Conservation (phyloP, 2,113 vertebrate genomes). For the Climacteris rufus region DNA sequence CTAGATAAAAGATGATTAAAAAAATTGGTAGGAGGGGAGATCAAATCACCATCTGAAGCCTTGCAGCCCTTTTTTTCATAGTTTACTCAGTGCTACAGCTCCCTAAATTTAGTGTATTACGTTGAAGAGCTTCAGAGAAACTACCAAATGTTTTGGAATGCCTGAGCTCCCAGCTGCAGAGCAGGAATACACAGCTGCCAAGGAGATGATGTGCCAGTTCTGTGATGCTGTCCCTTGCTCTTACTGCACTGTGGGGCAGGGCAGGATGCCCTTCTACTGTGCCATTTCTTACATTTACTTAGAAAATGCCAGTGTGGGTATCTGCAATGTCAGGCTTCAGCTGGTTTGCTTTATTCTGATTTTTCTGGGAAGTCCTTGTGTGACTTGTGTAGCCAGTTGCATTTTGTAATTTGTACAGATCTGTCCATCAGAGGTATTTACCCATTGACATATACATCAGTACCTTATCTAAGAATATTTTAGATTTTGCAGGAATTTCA, state of each 20-base stretch:
- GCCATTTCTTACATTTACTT: background rate
- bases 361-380: background rate
- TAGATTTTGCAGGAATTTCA: conserved; percentile 26
- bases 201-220: background rate
- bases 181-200: background rate
- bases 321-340: background rate
- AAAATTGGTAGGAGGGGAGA: background rate
- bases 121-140: background rate
- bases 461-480: conserved; percentile 3
- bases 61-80: background rate
- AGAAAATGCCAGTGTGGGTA: background rate
- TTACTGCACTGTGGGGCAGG: background rate
- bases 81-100: background rate
- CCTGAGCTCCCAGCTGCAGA: background rate
- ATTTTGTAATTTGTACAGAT: background rate
- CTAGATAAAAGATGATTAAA: background rate
- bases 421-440: background rate
- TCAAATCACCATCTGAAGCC: background rate
- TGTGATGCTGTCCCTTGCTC: background rate
- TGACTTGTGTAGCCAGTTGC: background rate
- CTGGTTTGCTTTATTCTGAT: conserved; percentile 3
- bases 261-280: background rate
- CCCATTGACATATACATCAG: background rate
- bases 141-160: background rate
- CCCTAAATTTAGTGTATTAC: background rate